Conservation (phyloP, 2,797 vertebrate species). For the Rhinogobio ventralis region DNA sequence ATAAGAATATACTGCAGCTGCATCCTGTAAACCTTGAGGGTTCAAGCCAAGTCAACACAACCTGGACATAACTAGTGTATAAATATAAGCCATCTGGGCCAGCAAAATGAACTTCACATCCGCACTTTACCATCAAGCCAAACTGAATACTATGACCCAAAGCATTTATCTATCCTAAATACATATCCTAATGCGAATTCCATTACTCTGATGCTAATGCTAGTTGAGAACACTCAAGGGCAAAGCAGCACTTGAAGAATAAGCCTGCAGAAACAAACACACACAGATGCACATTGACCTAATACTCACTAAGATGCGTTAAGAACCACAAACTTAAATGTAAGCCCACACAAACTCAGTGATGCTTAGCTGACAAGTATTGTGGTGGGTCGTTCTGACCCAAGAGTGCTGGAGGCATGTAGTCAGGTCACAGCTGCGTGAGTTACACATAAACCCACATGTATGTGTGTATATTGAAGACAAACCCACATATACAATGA, state of each 20-base stretch:
- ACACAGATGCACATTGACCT: slow-evolving; percentile 32
- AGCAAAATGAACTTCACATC: slow-evolving; percentile 47
- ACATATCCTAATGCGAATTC: slow-evolving; percentile 1
- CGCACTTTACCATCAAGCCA: slow-evolving; percentile 45
- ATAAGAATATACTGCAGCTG: slow-evolving; percentile 59
- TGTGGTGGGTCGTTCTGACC: slow-evolving; percentile 46
- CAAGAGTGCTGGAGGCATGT: slow-evolving; percentile 13
- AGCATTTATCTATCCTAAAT: slow-evolving; percentile 11
- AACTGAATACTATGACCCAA: slow-evolving; percentile 47
- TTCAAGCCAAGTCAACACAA: slow-evolving; percentile 46
- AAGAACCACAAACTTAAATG: slow-evolving; percentile 39
- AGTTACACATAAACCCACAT: slow-evolving; percentile 10
- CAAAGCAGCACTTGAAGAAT: background rate
- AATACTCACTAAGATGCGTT: slow-evolving; percentile 41
- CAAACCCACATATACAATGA: slow-evolving; percentile 20
- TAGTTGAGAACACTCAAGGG: slow-evolving; percentile 5
- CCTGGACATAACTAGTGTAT: slow-evolving; percentile 47
- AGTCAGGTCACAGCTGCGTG: slow-evolving; percentile 54
- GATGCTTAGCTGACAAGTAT: slow-evolving; percentile 57
- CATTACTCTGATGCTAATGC: slow-evolving; percentile 8
- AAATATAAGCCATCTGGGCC: slow-evolving; percentile 60
- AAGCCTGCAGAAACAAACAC: slow-evolving; percentile 23
- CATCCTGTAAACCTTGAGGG: slow-evolving; percentile 52
- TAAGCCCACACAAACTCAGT: slow-evolving; percentile 47
- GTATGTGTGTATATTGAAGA: slow-evolving; percentile 41